Base-by-base conservation (phyloP, 2,888 invertebrate species). In the Dicycla oo region DNA sequence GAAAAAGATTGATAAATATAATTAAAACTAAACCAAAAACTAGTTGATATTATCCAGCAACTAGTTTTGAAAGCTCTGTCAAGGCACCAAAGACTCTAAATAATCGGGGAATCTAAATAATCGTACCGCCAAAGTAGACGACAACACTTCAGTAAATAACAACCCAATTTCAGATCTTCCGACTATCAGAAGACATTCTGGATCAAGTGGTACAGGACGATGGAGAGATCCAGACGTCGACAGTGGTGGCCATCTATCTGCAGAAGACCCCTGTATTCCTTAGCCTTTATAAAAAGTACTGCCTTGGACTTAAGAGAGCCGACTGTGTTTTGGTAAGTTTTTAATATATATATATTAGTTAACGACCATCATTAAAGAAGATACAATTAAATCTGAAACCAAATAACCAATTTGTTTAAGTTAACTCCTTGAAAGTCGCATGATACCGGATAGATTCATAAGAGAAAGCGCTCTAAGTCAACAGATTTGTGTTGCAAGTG, bases 241-340 rank as follows among this genome's bases (percentile, higher is more conserved):
- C 97, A 40, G 96, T 98, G 60, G 97, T 97, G 6, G 97, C 97
- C 49, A 97, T 97, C 4, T 98, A 98, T 90, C 95, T 98, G 61
- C 96, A 97, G 61, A 98, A 98, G 93, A 97, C 98, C 75, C 97
- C 97, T 82, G 97, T 97, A 87, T 97, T 98, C 87, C 97, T 97
- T 89, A 97, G 97, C 64, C 97, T 98, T 62, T 98, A 98, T 93
- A 97, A 98, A 91, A 97, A 97, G 88, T 98, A 98, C 93, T 98
- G 98, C 91, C 97, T 98, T 86, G 98, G 98, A 77, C 97, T 98
- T 78, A 98, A 98, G 91, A 97, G 98, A 89, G 98, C 98, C 63
- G 98, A 98, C 89, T 98, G 98, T 91, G 97, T 98, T 64, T 95
- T 98, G 93, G 98, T 98, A 83, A 93, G 93, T 53, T 2, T 38